Conservation (phyloP, 1,140 invertebrate genomes). For the Brachionus rubens region DNA sequence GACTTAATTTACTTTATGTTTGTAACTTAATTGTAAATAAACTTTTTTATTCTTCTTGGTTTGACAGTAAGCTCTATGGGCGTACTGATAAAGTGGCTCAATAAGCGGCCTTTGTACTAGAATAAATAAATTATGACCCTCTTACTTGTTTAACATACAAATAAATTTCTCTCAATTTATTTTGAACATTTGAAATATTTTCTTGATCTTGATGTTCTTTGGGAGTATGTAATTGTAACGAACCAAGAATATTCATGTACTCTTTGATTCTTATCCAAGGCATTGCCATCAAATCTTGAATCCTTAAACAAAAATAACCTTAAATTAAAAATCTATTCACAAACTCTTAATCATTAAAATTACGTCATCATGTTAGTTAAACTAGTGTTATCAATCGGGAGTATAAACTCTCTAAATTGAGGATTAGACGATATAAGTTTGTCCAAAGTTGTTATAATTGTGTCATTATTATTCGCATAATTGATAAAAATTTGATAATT, state of each 20-base stretch:
- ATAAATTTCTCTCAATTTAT: conserved; percentile 9
- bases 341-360: background rate
- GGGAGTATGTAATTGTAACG: conserved; percentile 26
- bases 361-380: conserved; percentile 18
- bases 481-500: background rate
- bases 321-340: background rate
- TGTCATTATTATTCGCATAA: conserved; percentile 18
- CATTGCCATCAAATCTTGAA: conserved; percentile 15
- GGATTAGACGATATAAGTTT: conserved; percentile 10
- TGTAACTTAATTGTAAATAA: background rate
- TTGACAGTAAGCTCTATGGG: too few relatives aligned
- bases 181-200: background rate
- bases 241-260: conserved; percentile 4
- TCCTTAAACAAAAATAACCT: background rate
- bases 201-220: conserved; percentile 27
- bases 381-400: conserved; percentile 13
- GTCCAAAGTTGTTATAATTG: conserved; percentile 9
- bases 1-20: too few relatives aligned
- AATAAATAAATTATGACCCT: too few relatives aligned
- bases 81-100: too few relatives aligned
- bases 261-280: conserved; percentile 26
- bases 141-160: conserved; percentile 1
- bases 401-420: conserved; percentile 20
- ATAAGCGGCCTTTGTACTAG: too few relatives aligned
- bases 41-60: too few relatives aligned